A percentile compares a stretch with the other conserved stretches of the same genome.
These are phyloP conservation scores for Poeciliopsis turneri DNA, from an alignment of 2,797 vertebrate genomes.

Conservation along the genomic window DNA sequence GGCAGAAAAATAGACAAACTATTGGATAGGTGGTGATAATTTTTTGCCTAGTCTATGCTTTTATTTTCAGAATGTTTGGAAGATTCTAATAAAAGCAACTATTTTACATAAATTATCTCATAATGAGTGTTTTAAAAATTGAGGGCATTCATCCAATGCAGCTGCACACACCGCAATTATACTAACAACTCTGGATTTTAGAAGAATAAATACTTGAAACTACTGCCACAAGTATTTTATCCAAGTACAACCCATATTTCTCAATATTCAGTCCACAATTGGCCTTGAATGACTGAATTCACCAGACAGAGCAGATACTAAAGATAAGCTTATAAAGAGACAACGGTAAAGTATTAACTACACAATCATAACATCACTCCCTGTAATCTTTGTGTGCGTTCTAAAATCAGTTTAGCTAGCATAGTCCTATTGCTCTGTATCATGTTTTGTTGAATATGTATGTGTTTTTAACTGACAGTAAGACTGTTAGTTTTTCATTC, in stretches of 20 bases:
- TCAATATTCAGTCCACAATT: background rate
- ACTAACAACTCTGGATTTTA: background rate
- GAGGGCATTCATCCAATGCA: background rate
- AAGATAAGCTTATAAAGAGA: background rate
- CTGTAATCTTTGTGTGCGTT: background rate
- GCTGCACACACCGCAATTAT: background rate
- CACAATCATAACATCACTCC: background rate
- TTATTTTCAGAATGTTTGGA: background rate
- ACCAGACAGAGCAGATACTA: background rate
- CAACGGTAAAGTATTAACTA: background rate
- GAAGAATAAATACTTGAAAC: background rate
- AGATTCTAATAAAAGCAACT: background rate
- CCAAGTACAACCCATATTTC: background rate
- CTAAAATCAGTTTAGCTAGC: background rate
- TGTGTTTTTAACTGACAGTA: background rate
- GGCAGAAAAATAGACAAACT: background rate
- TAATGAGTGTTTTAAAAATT: background rate
- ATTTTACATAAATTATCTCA: constrained; percentile 1
- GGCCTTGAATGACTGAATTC: background rate
- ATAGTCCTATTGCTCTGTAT: background rate
- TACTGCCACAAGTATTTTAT: background rate
- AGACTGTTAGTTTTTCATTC: background rate
- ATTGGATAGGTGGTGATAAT: background rate
- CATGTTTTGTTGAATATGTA: background rate
- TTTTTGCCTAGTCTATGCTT: background rate